Evolutionary conservation across 2,888 invertebrate genomes (phyloP).

Genomic region (Limnephilus marmoratus): DNA sequence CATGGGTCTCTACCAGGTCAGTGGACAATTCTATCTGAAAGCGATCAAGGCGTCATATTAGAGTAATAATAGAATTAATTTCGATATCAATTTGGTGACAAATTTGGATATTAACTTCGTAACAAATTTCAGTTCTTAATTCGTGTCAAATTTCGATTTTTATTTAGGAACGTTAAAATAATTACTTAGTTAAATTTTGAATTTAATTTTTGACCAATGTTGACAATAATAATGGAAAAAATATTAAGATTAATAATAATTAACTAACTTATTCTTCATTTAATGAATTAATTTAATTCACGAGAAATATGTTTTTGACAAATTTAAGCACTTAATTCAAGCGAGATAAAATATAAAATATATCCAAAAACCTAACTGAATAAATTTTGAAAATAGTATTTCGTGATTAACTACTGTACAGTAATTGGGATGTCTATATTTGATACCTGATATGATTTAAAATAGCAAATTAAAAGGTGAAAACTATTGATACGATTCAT

Average conservation of each 20-base stretch:
- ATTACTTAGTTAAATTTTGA: no score
- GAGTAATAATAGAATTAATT: not conserved
- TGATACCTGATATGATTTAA: no score
- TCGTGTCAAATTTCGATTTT: no score
- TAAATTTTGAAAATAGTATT: not conserved
- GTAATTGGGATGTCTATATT: no score
- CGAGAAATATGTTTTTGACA: not conserved
- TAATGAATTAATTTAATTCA: no score
- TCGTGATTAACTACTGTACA: no score
- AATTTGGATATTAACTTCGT: not conserved
- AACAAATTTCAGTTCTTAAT: no score
- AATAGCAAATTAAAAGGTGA: no score
- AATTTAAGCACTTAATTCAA: not conserved
- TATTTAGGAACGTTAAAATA: no score
- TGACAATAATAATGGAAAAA: not conserved
- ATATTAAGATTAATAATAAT: no score
- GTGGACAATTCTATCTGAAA: constrained; percentile 67
- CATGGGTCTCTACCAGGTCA: constrained; percentile 69
- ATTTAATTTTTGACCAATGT: not conserved
- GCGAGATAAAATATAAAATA: not conserved
- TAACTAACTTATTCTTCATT: no score
- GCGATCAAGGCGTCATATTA: not conserved
- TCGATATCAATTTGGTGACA: not conserved
- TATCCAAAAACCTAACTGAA: not conserved
- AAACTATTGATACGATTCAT: not conserved